These are phyloP conservation scores for Eudyptes chrysolophus DNA, from an alignment of 2,113 vertebrate genomes.

Conservation along the genomic window DNA sequence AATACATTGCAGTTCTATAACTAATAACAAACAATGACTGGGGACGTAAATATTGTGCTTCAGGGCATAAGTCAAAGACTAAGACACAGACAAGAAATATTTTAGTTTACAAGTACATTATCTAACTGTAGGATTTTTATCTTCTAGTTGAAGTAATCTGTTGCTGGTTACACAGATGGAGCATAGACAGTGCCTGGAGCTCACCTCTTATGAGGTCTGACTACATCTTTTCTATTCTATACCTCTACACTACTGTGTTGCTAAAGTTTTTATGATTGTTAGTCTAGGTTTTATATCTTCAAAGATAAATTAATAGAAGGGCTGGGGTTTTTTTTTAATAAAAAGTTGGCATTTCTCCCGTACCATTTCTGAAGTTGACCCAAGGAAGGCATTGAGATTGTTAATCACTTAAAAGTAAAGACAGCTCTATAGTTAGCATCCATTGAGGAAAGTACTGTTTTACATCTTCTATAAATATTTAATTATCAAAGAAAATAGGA, in stretches of 20 bases:
- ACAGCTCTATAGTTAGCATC: not conserved
- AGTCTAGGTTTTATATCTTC: not conserved
- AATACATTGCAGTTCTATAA: not conserved
- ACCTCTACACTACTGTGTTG: not conserved
- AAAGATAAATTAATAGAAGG: not conserved
- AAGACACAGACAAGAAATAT: not conserved
- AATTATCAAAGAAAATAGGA: constrained; percentile 7
- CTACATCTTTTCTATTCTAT: not conserved
- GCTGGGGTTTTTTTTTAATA: not conserved
- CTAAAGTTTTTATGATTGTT: not conserved
- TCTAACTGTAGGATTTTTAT: not conserved
- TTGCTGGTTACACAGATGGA: not conserved
- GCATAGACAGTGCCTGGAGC: accelerated
- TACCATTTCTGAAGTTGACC: not conserved
- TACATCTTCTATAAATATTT: constrained; percentile 58
- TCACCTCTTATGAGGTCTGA: not conserved
- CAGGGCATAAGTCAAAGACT: not conserved
- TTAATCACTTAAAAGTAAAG: constrained; percentile 5
- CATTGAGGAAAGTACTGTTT: not conserved
- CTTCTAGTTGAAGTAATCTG: not conserved
- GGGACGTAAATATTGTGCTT: not conserved
- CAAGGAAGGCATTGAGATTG: not conserved
- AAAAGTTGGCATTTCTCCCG: not conserved
- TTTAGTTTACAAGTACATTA: not conserved
- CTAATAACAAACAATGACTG: not conserved